Evolutionary conservation across 92 coral and sea anemone species (phyloP), one percentile per base, ranked within the genome.

Genomic region (Galaxea fascicularis): DNA sequence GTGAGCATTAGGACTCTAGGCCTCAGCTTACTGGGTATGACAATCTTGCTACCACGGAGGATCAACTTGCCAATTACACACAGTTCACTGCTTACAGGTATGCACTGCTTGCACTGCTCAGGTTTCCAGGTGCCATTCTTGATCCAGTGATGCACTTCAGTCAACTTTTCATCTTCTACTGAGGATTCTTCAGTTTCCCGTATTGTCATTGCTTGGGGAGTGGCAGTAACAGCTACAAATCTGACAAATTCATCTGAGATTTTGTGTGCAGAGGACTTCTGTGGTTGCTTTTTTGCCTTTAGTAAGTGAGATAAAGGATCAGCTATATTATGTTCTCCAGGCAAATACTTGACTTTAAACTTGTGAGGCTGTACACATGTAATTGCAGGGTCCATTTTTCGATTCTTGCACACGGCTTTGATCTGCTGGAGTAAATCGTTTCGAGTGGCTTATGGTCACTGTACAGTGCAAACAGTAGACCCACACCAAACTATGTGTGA

Each of bases 211-310:
- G 88, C 84, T 20, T 27, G 44, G 0, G 91, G 91, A 0, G 88
- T 82, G 15, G 88, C 88, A 20, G 31, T 82, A 47, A 74, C 44
- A 10, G 91, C 78, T 17, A 88, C 91, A 82, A 82, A 85, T 47
- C 79, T 67, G 16, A 85, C 89, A 77, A 60, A 85, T 59, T 77
- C 45, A 67, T 78, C 59, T 2, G 76, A 70, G 22, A 27, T 29
- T 44, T 29, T 30, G 63, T 68, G 24, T n/a, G 41, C 76, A 49
- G 53, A 14, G n/a, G 78, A 46, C 4, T 68, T 1, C 22, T 13
- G 17, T 17, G 28, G 70, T 58, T 60, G 62, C 11, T 79, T 29
- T 6, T 68, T 28, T 53, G 28, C 52, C 30, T 78, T 70, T 30
- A 47, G 56, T 27, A 86, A 51, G 16, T 86, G 35, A n/a, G 90